Evolutionary conservation across 2,797 vertebrate genomes (phyloP).

Genomic region (Siniperca scherzeri): DNA sequence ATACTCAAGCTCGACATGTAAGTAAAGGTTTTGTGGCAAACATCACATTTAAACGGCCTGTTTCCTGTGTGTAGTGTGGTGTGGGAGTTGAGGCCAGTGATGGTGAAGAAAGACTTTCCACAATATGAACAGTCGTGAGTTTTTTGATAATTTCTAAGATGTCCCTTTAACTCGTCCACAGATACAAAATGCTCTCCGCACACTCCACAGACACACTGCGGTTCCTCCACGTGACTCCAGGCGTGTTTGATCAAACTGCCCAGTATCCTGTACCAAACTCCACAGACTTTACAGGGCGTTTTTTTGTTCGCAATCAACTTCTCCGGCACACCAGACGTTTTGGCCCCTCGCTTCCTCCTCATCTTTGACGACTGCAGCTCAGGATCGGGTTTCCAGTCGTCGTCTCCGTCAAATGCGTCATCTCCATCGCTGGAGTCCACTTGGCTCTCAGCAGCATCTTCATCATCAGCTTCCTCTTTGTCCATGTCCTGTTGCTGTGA

Average conservation of each 20-base stretch:
- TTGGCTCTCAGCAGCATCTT: fast-evolving
- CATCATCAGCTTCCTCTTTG: background rate
- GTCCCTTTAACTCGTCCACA: conserved; percentile 13
- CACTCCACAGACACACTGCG: conserved; percentile 30
- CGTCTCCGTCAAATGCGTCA: background rate
- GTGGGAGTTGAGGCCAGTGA: conserved; percentile 32
- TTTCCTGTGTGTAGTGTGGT: conserved; percentile 15
- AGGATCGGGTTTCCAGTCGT: conserved; percentile 34
- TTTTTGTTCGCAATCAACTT: background rate
- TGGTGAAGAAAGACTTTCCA: conserved; percentile 49
- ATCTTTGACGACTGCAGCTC: fast-evolving
- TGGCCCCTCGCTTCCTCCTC: background rate
- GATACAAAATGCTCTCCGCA: conserved; percentile 21
- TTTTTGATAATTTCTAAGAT: conserved; percentile 43
- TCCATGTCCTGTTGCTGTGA: background rate
- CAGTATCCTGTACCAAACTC: conserved; percentile 4
- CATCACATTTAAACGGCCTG: conserved; percentile 24
- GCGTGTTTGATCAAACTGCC: conserved; percentile 58
- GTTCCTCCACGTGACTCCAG: conserved; percentile 51
- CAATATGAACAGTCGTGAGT: conserved; percentile 44
- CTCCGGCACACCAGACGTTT: fast-evolving
- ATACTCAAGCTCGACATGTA: background rate
- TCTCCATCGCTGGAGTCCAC: background rate
- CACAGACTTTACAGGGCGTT: conserved; percentile 50
- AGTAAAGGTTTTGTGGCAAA: conserved; percentile 49